Evolutionary conservation across 2,888 invertebrate genomes (phyloP), one percentile per base, ranked within the genome.

Genomic region (Eilema griseolum): DNA sequence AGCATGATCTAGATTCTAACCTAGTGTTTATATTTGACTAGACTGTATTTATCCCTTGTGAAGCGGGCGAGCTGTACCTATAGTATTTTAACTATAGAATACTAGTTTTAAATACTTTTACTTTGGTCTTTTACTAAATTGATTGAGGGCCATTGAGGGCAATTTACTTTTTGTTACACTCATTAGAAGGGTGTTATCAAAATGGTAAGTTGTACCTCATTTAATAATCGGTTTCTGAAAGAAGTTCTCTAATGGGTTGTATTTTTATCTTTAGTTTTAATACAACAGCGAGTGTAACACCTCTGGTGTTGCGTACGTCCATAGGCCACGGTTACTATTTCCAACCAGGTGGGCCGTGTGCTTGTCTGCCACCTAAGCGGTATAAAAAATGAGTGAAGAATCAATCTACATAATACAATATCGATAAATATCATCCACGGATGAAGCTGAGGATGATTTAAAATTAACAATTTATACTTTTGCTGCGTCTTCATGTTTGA

Each of bases 11-110:
- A 89, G 86, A 77, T 63, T 78, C 74, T 81, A 81, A 79, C 24
- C 69, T 83, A 82, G 77, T 64, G 64, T 76, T 76, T 69, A 72
- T 46, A 74, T 74, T 77, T 76, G 56, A 72, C 75, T 86, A 86
- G 82, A 33, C 3, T 78, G 70, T 72, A 70, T 26, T 78, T 66
- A 74, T 77, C 71, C 80, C 75, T 78, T 72, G 69, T 67, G 79
- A 85, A 85, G 93, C 93, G 93, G 93, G 93, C 93, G 93, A 92
- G 93, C 92, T 91, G 84, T 67, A 72, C 62, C 69, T 69, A 63
- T 68, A 67, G 61, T 69, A 52, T 66, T 7, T 23, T 68, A 68
- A 41, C 20, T 69, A 62, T 61, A 72, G 46, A 62, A 37, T 62
- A 62, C 2, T 67, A 71, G 41, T 16, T 37, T 16, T 66, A 57